Evolutionary conservation across 1,140 invertebrate genomes (phyloP).

Genomic region (Nomia melanderi): DNA sequence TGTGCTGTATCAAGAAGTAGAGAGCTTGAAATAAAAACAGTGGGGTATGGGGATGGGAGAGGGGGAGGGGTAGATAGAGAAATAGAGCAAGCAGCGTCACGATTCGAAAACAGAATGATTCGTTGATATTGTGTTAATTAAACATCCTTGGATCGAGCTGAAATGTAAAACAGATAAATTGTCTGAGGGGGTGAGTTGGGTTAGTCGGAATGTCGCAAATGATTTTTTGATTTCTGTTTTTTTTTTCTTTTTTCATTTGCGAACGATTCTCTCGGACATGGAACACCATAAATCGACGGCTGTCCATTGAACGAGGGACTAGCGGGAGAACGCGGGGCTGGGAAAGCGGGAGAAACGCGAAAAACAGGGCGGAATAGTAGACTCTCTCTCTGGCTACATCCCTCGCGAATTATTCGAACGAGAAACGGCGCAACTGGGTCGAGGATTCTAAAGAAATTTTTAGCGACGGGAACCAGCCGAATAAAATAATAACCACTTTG

Average conservation of each 20-base stretch:
- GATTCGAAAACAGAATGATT: too few relatives aligned
- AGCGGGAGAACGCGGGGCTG: too few relatives aligned
- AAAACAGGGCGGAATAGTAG: too few relatives aligned
- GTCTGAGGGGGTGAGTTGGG: too few relatives aligned
- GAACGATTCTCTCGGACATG: too few relatives aligned
- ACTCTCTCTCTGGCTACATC: background rate
- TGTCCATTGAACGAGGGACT: too few relatives aligned
- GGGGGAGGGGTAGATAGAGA: slow-evolving; percentile 27
- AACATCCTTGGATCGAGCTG: too few relatives aligned
- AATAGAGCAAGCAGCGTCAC: slow-evolving; percentile 19
- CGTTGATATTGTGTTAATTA: too few relatives aligned
- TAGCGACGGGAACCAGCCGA: background rate
- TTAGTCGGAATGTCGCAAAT: too few relatives aligned
- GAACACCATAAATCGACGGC: too few relatives aligned
- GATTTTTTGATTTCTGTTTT: background rate
- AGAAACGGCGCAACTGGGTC: background rate
- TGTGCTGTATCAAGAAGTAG: slow-evolving; percentile 73
- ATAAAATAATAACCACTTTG: slow-evolving; percentile 1
- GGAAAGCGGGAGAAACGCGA: background rate
- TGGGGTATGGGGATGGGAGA: slow-evolving; percentile 46
- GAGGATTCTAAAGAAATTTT: slow-evolving; percentile 12
- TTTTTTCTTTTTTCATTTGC: too few relatives aligned
- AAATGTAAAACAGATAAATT: too few relatives aligned
- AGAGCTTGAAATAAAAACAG: background rate
- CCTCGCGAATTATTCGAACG: background rate